Base-by-base conservation (phyloP, 2,113 vertebrate species). In the Otus sunia region DNA sequence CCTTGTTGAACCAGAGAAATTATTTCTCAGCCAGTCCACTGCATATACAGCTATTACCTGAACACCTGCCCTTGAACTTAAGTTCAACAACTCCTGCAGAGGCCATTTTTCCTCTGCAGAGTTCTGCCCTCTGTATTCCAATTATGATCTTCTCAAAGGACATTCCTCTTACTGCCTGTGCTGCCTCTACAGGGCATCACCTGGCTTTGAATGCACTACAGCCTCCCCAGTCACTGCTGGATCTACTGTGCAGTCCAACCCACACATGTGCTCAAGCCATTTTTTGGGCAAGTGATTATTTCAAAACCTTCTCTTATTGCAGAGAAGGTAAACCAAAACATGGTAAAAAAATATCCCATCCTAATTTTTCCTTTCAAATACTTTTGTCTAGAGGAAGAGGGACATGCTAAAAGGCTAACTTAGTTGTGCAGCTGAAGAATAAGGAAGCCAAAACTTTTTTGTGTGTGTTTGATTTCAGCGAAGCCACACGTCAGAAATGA, bases 221-320 rank as follows among this genome's bases (percentile, higher is more conserved):
- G n/a, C 41, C 59, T 68, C 55, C 32, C 21, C 62, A 39, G 20
- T 11, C 59, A 34, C 41, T 41, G 34, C 19, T 47, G 67, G 21
- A 17, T 34, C n/a, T 68, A 9, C 21, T 53, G 49, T 5, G 66
- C 71, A 27, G 36, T 29, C 29, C 72, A 41, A 17, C 5, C 55
- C 36, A 11, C 27, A 11, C 0, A 0, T 4, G 10, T 3, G 25
- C 27, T 71, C 50, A 37, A 73, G 37, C 5, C 55, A 45, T 75
- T 80, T 47, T 10, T 50, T 34, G 25, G 29, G 29, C 21, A 75
- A 37, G 11, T 0, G 1, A 15, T 37, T 63, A 36, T 75, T 94
- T 74, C 37, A 30, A 79, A 59, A 52, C 1, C 20, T 59, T 29
- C 26, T 72, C 8, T 67, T 68, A 23, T 9, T 41, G 29, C 32